Evolutionary conservation across 2,113 vertebrate species (phyloP), one percentile per base, ranked within the genome.

Genomic region (Coracopsis vasa): DNA sequence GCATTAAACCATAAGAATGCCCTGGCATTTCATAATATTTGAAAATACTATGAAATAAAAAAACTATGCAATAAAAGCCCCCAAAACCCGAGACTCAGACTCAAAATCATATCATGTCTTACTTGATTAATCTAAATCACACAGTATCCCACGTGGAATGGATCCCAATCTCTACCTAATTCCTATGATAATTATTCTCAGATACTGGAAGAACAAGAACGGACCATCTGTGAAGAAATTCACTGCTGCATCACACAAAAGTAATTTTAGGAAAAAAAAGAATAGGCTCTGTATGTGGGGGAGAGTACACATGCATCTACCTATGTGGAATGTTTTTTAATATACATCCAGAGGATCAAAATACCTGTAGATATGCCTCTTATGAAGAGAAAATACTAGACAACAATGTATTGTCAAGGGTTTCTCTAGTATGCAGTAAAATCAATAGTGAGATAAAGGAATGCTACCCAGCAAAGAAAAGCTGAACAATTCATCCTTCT

Each of bases 181-280:
- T 95, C 75, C 67, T 70, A 9, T 51, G 54, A 88, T 86, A 92
- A 93, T 94, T 92, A 54, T 83, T 85, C 78, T 85, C 50, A n/a
- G 62, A 50, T 23, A 80, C 14, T 41, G 27, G 67, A 88, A 83
- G 67, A 95, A 74, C 9, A 88, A 69, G 41, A 93, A 86, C 4
- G 5, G 79, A 44, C 67, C 88, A 88, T 92, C 88, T 95, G 93
- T 83, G 88, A 92, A 96, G 33, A 42, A 86, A 94, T 90, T 78
- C 45, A 77, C 35, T 8, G 9, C 54, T 83, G 35, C 67, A 84
- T 41, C 39, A 60, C 56, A 37, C 23, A 44, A 70, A 86, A 66
- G 44, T 31, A 61, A 60, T 53, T 62, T 37, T 17, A 17, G 33
- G 23, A 86, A 65, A 61, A 23, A 58, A 60, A 86, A 53, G 6